Conservation (phyloP, 1,140 invertebrate species). For the Bombus ignitus region DNA sequence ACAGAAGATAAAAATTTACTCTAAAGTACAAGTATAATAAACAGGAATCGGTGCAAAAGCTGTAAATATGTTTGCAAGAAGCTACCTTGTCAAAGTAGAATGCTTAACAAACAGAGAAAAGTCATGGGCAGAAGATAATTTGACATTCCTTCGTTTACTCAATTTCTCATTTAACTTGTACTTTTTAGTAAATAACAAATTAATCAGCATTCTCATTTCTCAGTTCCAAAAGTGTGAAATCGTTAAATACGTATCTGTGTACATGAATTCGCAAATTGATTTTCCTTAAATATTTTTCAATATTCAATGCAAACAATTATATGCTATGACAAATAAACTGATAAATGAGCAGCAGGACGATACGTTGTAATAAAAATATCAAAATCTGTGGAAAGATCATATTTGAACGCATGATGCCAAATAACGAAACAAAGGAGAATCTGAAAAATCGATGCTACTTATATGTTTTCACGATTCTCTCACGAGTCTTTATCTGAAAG, state of each 20-base stretch:
- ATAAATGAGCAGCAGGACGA: no score
- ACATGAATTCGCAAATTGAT: no score
- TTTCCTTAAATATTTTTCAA: no score
- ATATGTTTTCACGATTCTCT: no score
- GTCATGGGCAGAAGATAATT: not conserved
- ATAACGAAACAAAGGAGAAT: not conserved
- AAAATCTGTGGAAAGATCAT: no score
- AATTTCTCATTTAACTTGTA: not conserved
- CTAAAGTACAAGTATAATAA: not conserved
- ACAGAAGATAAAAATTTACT: not conserved
- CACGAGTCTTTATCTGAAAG: not conserved
- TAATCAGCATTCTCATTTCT: not conserved
- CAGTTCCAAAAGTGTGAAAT: not conserved
- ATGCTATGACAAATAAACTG: no score
- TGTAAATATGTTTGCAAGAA: constrained; percentile 8
- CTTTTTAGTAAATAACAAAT: not conserved
- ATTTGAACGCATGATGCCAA: no score
- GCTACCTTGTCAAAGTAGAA: not conserved
- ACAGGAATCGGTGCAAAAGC: not conserved
- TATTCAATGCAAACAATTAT: not conserved
- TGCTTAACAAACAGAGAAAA: not conserved
- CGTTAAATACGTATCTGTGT: no score
- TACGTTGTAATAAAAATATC: no score
- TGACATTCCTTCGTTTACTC: not conserved
- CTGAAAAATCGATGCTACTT: not conserved